These are phyloP conservation scores for Aphelocoma coerulescens DNA, from an alignment of 2,113 vertebrate genomes.

Conservation along the genomic window DNA sequence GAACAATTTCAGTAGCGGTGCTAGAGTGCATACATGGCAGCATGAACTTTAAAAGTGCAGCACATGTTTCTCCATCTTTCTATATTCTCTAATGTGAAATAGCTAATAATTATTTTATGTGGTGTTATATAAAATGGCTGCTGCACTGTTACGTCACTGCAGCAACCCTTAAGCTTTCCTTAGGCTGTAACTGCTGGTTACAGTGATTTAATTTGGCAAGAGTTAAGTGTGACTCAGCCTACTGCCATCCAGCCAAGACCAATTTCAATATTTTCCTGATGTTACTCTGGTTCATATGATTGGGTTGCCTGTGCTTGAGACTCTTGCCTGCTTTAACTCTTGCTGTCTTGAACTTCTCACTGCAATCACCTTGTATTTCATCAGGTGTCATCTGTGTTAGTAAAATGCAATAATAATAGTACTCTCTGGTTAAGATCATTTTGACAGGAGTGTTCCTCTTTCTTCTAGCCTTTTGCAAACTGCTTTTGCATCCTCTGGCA, in stretches of 20 bases:
- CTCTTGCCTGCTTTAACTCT: neutral
- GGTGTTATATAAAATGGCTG: neutral
- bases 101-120: neutral
- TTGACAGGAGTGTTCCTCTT: neutral
- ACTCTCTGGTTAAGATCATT: neutral
- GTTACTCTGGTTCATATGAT: neutral
- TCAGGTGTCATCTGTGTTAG: neutral
- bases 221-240: neutral
- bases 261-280: neutral
- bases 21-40: neutral
- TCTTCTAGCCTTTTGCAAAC: neutral
- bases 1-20: neutral
- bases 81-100: neutral
- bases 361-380: neutral
- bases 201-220: slow-evolving; percentile 4
- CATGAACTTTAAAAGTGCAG: neutral
- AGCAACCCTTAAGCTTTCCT: neutral
- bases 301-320: neutral
- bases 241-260: neutral
- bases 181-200: neutral
- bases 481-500: neutral
- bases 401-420: neutral
- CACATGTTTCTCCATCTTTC: neutral
- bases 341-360: neutral
- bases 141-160: neutral